These are phyloP conservation scores for Eledone cirrhosa DNA, from an alignment of 2,888 invertebrate genomes.

Conservation along the genomic window DNA sequence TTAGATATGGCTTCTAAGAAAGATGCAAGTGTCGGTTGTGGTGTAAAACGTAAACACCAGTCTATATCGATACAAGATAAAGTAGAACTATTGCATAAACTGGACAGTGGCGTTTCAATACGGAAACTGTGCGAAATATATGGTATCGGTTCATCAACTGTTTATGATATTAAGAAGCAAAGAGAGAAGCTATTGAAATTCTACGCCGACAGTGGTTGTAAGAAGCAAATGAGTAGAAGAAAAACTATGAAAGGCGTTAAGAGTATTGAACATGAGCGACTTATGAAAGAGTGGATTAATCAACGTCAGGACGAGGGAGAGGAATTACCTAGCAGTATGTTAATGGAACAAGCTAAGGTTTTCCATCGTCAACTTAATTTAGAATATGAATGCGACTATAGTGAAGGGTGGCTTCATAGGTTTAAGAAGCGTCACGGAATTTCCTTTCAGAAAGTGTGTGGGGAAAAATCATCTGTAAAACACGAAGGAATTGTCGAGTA, in stretches of 20 bases:
- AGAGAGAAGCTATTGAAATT: not conserved
- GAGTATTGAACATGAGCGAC: not conserved
- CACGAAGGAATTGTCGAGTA: not conserved
- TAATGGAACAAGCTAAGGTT: not conserved
- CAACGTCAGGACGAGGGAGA: not conserved
- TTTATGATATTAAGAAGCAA: not conserved
- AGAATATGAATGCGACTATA: not conserved
- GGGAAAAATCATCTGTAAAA: not conserved
- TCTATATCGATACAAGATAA: slow-evolving; percentile 5
- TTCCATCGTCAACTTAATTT: not conserved
- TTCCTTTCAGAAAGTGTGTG: not conserved
- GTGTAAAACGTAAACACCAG: not conserved
- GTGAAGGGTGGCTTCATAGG: not conserved
- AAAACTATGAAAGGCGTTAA: slow-evolving; percentile 8
- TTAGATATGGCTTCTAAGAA: not conserved
- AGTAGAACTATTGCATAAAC: not conserved
- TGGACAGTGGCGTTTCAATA: not conserved
- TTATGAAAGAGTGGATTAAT: not conserved
- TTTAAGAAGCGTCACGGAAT: slow-evolving; percentile 7
- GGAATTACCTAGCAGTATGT: not conserved
- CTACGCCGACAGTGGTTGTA: not conserved
- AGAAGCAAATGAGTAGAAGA: not conserved
- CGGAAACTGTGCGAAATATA: not conserved
- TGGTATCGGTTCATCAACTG: not conserved
- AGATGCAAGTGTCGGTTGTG: not conserved